Base-by-base conservation (phyloP, 2,797 vertebrate genomes). In the Yasuhikotakia modesta region DNA sequence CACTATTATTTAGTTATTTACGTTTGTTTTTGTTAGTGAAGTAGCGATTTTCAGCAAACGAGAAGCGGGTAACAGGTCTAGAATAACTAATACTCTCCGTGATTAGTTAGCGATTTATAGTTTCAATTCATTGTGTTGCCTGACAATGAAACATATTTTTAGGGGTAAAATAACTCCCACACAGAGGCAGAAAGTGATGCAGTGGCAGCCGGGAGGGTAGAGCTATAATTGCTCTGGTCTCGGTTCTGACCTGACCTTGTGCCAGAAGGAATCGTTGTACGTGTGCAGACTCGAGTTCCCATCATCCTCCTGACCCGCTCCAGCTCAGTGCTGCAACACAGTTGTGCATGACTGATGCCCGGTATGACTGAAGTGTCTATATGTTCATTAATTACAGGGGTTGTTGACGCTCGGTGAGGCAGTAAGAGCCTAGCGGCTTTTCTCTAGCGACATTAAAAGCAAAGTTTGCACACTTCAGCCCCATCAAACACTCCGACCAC, bases 391-490 rank as follows among this genome's bases (percentile, higher is more conserved):
- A 70, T 68, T 61, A 30, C 80, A 63, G 27, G 75, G 77, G 71
- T 69, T 82, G 66, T 65, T 75, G 27, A 66, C 52, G 70, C 55
- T 78, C 53, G 70, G 10, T 78, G 48, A 78, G 60, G 53, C 30
- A 55, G 27, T 35, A n/a, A 21, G 55, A 60, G 70, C 69, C 68
- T 65, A 76, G 68, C 79, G 53, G 76, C 70, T 75, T 68, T 82
- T 82, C 79, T 82, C 74, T 58, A 71, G 55, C 24, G 76, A 60
- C 78, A 67, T 72, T 80, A 63, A 67, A 73, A 63, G 50, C 70
- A 27, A 70, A 52, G 76, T 53, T 70, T 65, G 79, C 68, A 71
- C 63, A 64, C 71, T 78, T 75, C 53, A 52, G 70, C 73, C 69
- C 53, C 30, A 73, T 70, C 61, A 81, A 52, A 74, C 70, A 80